phyloP scores from a whole-genome alignment of 2,888 invertebrate species.

The Epicampocera succincta region DNA sequence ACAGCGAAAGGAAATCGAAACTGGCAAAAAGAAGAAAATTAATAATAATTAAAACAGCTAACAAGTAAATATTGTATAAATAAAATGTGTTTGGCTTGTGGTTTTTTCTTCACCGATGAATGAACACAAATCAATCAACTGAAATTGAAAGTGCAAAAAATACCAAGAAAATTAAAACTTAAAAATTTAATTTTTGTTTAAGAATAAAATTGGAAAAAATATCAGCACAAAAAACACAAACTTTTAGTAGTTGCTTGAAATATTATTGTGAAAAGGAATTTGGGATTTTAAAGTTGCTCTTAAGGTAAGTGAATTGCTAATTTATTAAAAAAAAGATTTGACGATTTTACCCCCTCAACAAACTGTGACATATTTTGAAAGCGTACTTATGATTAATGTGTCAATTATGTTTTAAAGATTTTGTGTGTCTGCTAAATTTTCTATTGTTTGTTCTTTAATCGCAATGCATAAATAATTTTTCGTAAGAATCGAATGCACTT shows the following conservation, averaged over 20 bases:
- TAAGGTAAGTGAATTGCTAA: slow-evolving; percentile 28
- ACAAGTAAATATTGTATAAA: slow-evolving; percentile 51
- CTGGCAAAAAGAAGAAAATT: not conserved
- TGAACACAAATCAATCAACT: slow-evolving; percentile 20
- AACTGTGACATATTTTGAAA: slow-evolving; percentile 31
- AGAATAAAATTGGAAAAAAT: not conserved
- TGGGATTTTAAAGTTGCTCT: not conserved
- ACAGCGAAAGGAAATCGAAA: not conserved
- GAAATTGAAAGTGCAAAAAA: slow-evolving; percentile 38
- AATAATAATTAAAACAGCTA: slow-evolving; percentile 23
- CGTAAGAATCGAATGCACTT: not conserved
- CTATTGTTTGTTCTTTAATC: not conserved
- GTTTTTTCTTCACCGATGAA: slow-evolving; percentile 16
- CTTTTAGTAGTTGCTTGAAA: not conserved
- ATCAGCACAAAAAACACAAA: not conserved
- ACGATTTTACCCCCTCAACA: not conserved
- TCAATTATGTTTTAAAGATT: not conserved
- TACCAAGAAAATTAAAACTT: too few relatives aligned
- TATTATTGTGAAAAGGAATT: slow-evolving; percentile 11
- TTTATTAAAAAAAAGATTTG: not conserved
- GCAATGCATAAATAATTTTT: not conserved
- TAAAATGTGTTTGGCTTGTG: slow-evolving; percentile 33
- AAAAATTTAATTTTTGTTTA: not conserved
- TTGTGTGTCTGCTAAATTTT: not conserved
- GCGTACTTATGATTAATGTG: not conserved